Evolutionary conservation across 1,140 invertebrate genomes (phyloP).

Genomic region (Psilanteris sp.): DNA sequence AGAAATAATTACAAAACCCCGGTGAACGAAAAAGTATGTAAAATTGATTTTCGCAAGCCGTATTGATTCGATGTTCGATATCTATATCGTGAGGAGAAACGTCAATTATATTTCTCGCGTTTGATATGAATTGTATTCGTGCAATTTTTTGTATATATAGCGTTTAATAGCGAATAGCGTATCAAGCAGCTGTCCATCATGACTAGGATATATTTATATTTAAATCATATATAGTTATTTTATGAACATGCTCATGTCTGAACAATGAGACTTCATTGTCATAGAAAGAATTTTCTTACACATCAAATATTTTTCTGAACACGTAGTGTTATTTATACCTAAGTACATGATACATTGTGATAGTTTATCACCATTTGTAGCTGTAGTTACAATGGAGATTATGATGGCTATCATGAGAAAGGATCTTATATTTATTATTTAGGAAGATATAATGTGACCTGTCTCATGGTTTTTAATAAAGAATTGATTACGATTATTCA

Average conservation of each 20-base stretch:
- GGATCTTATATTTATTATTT: too few relatives aligned
- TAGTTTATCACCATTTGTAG: too few relatives aligned
- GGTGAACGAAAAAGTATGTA: neutral
- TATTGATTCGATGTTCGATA: constrained; percentile 49
- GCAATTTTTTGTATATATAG: constrained; percentile 62
- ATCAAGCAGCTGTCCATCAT: constrained; percentile 32
- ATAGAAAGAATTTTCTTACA: too few relatives aligned
- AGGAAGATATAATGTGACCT: too few relatives aligned
- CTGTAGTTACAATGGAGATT: too few relatives aligned
- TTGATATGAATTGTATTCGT: constrained; percentile 57
- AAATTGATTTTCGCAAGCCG: constrained; percentile 8
- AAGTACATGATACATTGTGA: too few relatives aligned
- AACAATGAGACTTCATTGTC: too few relatives aligned
- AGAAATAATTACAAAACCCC: neutral
- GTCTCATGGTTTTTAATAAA: too few relatives aligned
- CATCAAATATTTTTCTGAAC: too few relatives aligned
- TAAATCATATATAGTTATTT: constrained; percentile 39
- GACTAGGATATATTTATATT: constrained; percentile 39
- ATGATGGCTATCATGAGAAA: too few relatives aligned
- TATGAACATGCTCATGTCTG: constrained; percentile 37
- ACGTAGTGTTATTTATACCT: too few relatives aligned
- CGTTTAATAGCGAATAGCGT: constrained; percentile 25
- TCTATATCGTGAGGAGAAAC: constrained; percentile 36
- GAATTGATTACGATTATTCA: too few relatives aligned
- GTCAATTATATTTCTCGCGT: constrained; percentile 55